Conservation (phyloP, 53 echinoderm and acorn worm genomes). For the Luidia sarsii region DNA sequence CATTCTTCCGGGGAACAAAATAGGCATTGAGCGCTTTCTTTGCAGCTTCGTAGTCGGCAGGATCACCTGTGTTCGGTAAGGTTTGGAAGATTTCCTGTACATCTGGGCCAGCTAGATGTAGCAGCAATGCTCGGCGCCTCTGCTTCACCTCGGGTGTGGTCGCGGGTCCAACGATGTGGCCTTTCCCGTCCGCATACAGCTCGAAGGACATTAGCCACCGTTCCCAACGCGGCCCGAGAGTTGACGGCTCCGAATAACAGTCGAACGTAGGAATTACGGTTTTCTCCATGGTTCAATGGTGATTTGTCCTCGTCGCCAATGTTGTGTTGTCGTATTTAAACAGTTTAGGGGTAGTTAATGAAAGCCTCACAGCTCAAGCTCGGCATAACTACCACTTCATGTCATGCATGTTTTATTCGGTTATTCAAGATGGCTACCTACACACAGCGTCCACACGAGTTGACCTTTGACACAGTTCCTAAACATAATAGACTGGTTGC, state of each 20-base stretch:
- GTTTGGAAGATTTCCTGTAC: constrained; percentile 16
- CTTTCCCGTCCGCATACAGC: constrained; percentile 47
- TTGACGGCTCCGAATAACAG: constrained; percentile 9
- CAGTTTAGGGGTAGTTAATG: too few relatives aligned
- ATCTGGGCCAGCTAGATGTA: constrained; percentile 10
- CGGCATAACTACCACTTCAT: too few relatives aligned
- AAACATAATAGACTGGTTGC: too few relatives aligned
- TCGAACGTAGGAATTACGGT: too few relatives aligned
- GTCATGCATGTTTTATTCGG: too few relatives aligned
- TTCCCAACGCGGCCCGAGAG: constrained; percentile 18
- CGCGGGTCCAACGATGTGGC: constrained; percentile 1
- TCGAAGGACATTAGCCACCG: constrained; percentile 34
- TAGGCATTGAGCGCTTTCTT: constrained; percentile 16
- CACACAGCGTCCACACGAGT: too few relatives aligned
- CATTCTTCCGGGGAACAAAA: constrained; percentile 26
- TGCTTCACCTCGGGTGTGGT: not conserved
- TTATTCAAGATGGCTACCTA: too few relatives aligned
- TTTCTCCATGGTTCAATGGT: too few relatives aligned
- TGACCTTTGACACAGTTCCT: too few relatives aligned
- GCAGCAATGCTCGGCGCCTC: not conserved
- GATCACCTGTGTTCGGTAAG: not conserved
- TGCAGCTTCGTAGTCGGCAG: constrained; percentile 11
- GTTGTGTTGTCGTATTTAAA: too few relatives aligned
- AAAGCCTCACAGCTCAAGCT: too few relatives aligned
- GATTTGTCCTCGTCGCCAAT: too few relatives aligned